A percentile compares a stretch with the other conserved stretches of the same genome.
Conservation (phyloP, 2,888 invertebrate species). For the Eupithecia vulgata region DNA sequence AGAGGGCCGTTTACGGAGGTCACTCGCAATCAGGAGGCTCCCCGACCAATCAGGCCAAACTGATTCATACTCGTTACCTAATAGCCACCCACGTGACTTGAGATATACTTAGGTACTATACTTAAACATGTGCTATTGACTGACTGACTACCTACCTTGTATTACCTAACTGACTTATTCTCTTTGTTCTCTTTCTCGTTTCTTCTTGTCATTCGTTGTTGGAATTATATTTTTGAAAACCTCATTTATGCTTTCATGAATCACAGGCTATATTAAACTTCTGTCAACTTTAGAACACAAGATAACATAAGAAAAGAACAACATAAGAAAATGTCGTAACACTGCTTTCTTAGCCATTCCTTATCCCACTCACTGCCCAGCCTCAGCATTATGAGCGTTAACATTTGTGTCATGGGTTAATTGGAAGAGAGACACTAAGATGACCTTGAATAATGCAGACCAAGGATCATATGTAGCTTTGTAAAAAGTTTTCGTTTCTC, state of each 20-base stretch:
- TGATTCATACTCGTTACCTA: conserved; percentile 48
- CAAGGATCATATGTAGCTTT: background rate
- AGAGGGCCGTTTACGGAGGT: conserved; percentile 42
- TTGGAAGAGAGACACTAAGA: background rate
- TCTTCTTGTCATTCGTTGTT: background rate
- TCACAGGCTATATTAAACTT: background rate
- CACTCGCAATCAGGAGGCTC: conserved; percentile 51
- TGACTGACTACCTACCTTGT: background rate
- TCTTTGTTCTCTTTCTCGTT: background rate
- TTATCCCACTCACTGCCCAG: too few relatives aligned
- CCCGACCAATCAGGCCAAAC: conserved; percentile 53
- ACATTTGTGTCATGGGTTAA: background rate
- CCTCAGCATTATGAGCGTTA: too few relatives aligned
- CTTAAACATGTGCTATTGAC: too few relatives aligned
- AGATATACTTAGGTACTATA: background rate
- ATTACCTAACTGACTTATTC: too few relatives aligned
- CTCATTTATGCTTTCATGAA: background rate
- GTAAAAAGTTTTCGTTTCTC: background rate
- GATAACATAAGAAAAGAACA: too few relatives aligned
- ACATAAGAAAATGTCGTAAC: too few relatives aligned
- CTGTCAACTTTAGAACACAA: too few relatives aligned
- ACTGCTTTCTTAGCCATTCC: too few relatives aligned
- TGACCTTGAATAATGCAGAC: background rate
- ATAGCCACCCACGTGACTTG: conserved; percentile 28
- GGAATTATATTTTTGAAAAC: background rate